Evolutionary conservation across 2,888 invertebrate genomes (phyloP), one percentile per base, ranked within the genome.

Genomic region (Lasioglossum figueresi): DNA sequence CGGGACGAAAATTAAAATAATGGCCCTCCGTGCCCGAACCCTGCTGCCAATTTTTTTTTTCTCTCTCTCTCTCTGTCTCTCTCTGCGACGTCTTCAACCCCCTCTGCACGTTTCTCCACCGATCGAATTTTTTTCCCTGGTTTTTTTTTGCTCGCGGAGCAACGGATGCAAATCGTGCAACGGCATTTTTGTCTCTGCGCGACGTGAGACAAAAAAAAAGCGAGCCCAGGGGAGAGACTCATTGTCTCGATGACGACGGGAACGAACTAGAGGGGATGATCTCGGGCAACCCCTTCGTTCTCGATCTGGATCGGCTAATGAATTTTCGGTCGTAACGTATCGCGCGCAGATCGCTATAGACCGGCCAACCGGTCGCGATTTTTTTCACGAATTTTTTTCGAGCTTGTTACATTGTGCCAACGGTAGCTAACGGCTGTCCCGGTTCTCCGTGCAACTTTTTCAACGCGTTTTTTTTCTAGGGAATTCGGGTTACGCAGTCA

Each of bases 171-270:
- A 92, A 92, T 93, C 88, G 89, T 72, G 88, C 92, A 93, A 93
- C 93, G 93, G 92, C 87, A 93, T 93, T 93, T 91, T 92, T 91
- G 91, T 92, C 91, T 92, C 88, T 85, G 84, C 86, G 74, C 87
- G 79, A 82, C 89, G 88, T 83, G 90, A 91, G 91, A 91, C 90
- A 90, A 91, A 90, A 91, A 91, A 90, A 88, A 52, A 73, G 73
- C 43, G 59, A 63, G 31, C 27, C 31, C 45, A 45, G 52, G 48
- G 77, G 52, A 66, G 80, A 14, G 34, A 63, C 48, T 59, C 80
- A 86, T 77, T 86, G 87, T 86, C 73, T 86, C 73, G 82, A 27
- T 78, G 56, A 45, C 75, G 75, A 85, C 79, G 88, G 88, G 80
- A 76, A 52, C 52, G 52, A 52, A 52, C 66, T 2, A 66, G 16